Conservation (phyloP, 2,888 invertebrate genomes). For the Fragum fragum region DNA sequence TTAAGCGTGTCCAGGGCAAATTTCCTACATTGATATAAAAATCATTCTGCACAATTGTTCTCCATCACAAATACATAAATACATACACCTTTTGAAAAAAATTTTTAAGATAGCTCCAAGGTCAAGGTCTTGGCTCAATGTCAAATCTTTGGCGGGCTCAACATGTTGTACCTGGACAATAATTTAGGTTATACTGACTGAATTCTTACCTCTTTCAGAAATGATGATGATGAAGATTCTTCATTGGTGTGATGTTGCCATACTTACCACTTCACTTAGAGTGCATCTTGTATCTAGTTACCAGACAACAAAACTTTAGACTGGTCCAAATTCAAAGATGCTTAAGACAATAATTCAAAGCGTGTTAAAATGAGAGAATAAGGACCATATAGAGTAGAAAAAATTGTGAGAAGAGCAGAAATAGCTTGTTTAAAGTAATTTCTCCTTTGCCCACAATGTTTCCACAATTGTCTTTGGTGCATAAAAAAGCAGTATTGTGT, state of each 20-base stretch:
- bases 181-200: neutral
- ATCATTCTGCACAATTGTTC: neutral
- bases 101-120: neutral
- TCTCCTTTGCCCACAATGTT: conserved; percentile 25
- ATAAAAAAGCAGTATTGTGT: too few species aligned
- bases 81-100: too few species aligned
- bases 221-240: conserved; percentile 54
- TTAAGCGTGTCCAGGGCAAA: too few species aligned
- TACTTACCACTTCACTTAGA: conserved; percentile 22
- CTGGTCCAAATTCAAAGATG: too few species aligned
- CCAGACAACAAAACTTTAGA: too few species aligned
- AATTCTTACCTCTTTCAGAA: conserved; percentile 24
- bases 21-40: neutral
- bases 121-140: neutral
- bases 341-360: too few species aligned
- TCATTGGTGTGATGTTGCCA: conserved; percentile 50
- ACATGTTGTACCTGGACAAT: neutral
- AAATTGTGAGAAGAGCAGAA: conserved; percentile 16
- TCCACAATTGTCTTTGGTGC: too few species aligned
- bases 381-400: neutral
- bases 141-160: neutral
- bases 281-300: conserved; percentile 9
- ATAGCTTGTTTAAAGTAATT: conserved; percentile 1
- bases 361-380: too few species aligned
- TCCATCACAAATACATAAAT: neutral